Percentiles rank a stretch among this genome's conserved stretches.
phyloP scores from a whole-genome alignment of 2,888 invertebrate genomes.

The Troides aeacus region DNA sequence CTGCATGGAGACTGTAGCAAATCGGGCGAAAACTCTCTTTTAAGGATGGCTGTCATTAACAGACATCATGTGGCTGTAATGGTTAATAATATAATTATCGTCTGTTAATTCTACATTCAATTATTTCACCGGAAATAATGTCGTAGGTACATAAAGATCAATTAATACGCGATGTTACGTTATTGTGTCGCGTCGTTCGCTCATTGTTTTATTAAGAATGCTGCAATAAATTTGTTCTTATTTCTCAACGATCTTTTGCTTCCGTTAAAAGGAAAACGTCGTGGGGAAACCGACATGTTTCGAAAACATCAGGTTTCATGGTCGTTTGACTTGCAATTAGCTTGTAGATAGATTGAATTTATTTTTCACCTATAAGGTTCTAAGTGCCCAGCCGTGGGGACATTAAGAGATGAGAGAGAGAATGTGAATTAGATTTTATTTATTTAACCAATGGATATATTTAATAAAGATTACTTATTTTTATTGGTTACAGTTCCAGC shows the following conservation, averaged over 20 bases:
- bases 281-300: too few relatives aligned
- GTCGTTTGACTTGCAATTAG: too few relatives aligned
- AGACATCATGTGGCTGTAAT: too few relatives aligned
- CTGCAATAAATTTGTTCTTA: not conserved
- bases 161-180: not conserved
- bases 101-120: not conserved
- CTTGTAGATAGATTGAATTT: too few relatives aligned
- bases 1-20: too few relatives aligned
- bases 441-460: not conserved
- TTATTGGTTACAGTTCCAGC: not conserved
- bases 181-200: not conserved
- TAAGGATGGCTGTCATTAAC: too few relatives aligned
- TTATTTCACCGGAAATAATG: not conserved
- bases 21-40: too few relatives aligned
- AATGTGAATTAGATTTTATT: not conserved
- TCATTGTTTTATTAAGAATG: not conserved
- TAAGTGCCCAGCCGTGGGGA: too few relatives aligned
- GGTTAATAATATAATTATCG: not conserved
- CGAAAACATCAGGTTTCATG: too few relatives aligned
- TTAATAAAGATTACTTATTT: not conserved
- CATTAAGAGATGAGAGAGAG: not conserved
- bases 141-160: not conserved
- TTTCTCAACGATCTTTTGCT: too few relatives aligned
- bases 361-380: too few relatives aligned
- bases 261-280: too few relatives aligned